phyloP scores from a whole-genome alignment of 2,113 vertebrate species.

The Pycnonotus jocosus region DNA sequence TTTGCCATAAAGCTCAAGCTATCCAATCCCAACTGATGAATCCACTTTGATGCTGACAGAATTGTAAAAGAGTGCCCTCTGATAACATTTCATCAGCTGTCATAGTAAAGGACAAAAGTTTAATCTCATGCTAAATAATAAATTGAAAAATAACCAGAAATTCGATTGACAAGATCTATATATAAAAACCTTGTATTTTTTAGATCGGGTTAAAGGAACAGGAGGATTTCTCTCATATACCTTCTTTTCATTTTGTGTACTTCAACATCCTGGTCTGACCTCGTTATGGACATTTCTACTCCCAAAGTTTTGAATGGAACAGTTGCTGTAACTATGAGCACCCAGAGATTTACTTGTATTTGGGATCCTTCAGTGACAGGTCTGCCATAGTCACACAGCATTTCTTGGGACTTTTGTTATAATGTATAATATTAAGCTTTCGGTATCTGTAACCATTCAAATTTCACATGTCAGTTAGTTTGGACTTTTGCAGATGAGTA shows the following conservation, averaged over 20 bases:
- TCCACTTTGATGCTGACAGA: not conserved
- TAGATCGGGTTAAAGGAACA: not conserved
- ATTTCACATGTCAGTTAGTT: not conserved
- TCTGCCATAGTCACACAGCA: not conserved
- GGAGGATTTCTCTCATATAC: not conserved
- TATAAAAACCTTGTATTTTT: not conserved
- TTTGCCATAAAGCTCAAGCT: not conserved
- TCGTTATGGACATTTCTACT: not conserved
- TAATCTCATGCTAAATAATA: not conserved
- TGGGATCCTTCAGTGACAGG: not conserved
- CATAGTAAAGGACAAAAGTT: not conserved
- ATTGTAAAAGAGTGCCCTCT: not conserved
- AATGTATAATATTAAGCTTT: not conserved
- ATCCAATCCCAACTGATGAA: not conserved
- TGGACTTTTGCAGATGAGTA: not conserved
- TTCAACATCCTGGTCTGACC: not conserved
- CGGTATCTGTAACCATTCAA: not conserved
- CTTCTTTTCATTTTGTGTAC: not conserved
- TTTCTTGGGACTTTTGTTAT: not conserved
- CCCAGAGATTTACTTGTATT: not conserved
- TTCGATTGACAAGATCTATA: not conserved
- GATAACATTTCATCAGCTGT: not conserved
- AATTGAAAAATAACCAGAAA: not conserved
- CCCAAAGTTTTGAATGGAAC: not conserved
- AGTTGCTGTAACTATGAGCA: not conserved